Evolutionary conservation across 2,888 invertebrate genomes (phyloP), one percentile per base, ranked within the genome.

Genomic region (Crocallis elinguaria): DNA sequence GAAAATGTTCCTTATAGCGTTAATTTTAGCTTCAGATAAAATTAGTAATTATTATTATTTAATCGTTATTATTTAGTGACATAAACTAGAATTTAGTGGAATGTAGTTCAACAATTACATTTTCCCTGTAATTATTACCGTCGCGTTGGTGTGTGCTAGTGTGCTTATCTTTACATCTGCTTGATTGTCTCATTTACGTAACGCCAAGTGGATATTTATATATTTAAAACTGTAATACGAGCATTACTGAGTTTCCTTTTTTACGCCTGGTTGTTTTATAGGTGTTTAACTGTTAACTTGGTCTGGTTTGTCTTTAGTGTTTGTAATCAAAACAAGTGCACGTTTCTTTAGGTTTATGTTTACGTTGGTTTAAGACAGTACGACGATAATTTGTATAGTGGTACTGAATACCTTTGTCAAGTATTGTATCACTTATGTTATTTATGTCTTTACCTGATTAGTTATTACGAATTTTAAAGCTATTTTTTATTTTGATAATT

Each of bases 121-220:
- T 43, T 44, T 38, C 36, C 41, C 14, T 35, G 17, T 32, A 37
- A 48, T 42, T 52, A 37, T 35, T 11, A 36, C 27, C 41, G 46
- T 29, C 33, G 35, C 19, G 39, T 37, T 38, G 46, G 53, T 53
- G 42, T 51, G 43, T 45, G n/a, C 17, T n/a, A n/a, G n/a, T n/a
- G n/a, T 29, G 25, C 7, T 8, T 52, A 48, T 53, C 48, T 39
- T 36, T 16, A 43, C 48, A 48, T 53, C 42, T 46, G 46, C 30
- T 52, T 25, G 36, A 35, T 51, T 41, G 35, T 46, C 25, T 38
- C 11, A 43, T 54, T 54, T 54, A 54, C 43, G 53, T 54, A 54
- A 54, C 43, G 9, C 14, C 29, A 29, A 44, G 32, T 27, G 27
- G 13, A n/a, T n/a, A n/a, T n/a, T n/a, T n/a, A n/a, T n/a, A n/a